Percentiles rank a stretch among this genome's conserved stretches.
Conservation (phyloP, 2,888 invertebrate species). For the Byasa hedistus region DNA sequence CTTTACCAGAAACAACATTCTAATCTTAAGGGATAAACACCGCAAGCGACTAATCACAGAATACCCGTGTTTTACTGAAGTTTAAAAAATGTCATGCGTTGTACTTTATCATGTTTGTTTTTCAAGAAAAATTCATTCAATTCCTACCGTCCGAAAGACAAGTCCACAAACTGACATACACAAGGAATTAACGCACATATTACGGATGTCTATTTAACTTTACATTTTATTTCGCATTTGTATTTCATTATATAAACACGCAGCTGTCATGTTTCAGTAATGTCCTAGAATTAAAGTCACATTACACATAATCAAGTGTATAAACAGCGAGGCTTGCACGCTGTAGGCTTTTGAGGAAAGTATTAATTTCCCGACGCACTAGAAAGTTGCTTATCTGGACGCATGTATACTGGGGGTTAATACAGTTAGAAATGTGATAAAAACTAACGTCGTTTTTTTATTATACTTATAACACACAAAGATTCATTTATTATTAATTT, state of each 20-base stretch:
- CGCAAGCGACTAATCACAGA: no score
- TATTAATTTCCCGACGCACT: conserved; percentile 59
- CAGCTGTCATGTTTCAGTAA: conserved; percentile 10
- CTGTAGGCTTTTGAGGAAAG: conserved; percentile 48
- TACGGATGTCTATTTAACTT: background rate
- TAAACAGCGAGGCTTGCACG: conserved; percentile 14
- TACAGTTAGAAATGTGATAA: conserved; percentile 12
- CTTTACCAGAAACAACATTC: no score
- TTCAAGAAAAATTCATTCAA: background rate
- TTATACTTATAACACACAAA: background rate
- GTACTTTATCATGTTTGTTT: background rate
- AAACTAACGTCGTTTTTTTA: background rate
- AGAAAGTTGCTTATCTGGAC: conserved; percentile 53
- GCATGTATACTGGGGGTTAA: conserved; percentile 26
- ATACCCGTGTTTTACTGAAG: background rate
- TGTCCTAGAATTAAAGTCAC: conserved; percentile 20
- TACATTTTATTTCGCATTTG: conserved; percentile 7
- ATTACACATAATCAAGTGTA: conserved; percentile 17
- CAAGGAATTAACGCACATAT: background rate
- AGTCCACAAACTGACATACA: background rate
- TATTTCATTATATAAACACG: conserved; percentile 15
- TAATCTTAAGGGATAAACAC: no score
- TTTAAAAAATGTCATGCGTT: background rate
- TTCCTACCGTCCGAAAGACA: background rate
- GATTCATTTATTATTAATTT: no score